Base-by-base conservation (phyloP, 2,888 invertebrate species). In the Ophion ventricosus region DNA sequence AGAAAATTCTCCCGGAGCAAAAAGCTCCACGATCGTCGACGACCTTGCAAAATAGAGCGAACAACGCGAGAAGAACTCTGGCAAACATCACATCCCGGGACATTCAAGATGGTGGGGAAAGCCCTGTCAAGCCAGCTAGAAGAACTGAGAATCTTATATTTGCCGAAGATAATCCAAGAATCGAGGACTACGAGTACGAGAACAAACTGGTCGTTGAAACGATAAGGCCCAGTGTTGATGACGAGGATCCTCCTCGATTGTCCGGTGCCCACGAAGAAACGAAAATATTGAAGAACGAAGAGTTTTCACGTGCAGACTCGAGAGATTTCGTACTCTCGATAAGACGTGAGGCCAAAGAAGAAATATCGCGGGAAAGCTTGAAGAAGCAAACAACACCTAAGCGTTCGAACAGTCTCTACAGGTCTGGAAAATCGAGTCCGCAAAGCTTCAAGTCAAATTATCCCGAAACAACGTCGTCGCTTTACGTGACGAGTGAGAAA, bases 271-370 rank as follows among this genome's bases (percentile, higher is more conserved):
- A 69, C 43, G 80, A 83, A 54, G 61, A 69, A 59, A 73, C 73
- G 56, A 80, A 25, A 54, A 79, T 72, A n/a, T 20, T 76, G 69
- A 76, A 35, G n/a, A 82, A 83, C 3, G 75, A 64, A 3, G n/a
- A 14, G 26, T 23, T 82, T 70, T 14, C 79, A 69, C 26, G 87
- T 77, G 17, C 73, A 78, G 14, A 43, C 14, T 49, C 14, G 11
- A 73, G 77, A 17, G 80, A 83, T 54, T 78, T 61, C 43, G 80
- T 72, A 2, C 88, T 90, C 7, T 84, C 88, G 0, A 88, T 87
- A 40, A 89, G 92, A 20, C 90, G 91, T 0, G 91, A 92, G 23
- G 92, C 90, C 0, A 87, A 86, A n/a, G 86, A 86, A 35, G 79
- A 82, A 26, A 14, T 80, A 23, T 20, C 40, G 0, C 79, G 79